These are phyloP conservation scores for Porites lutea DNA, from an alignment of 64 coral and sea anemone species.

Conservation along the genomic window DNA sequence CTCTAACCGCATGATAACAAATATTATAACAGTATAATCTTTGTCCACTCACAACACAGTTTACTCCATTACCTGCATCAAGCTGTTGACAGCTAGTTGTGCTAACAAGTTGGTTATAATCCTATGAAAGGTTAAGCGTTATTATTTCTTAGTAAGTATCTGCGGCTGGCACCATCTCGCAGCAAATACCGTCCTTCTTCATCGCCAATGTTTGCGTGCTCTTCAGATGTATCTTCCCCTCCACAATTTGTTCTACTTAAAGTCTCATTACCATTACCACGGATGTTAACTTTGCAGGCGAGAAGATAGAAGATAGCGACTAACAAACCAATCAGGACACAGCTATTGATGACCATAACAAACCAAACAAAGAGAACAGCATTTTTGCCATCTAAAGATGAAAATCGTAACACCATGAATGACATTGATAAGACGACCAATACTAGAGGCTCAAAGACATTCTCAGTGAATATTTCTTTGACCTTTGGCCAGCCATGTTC, in stretches of 20 bases:
- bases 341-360: neutral
- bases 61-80: too few species aligned
- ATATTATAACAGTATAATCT: too few species aligned
- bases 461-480: slow-evolving; percentile 21
- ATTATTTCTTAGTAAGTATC: too few species aligned
- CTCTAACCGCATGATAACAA: too few species aligned
- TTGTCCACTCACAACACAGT: too few species aligned
- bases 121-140: too few species aligned
- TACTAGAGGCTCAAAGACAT: neutral
- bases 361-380: neutral
- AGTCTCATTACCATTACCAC: neutral
- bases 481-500: neutral
- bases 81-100: too few species aligned
- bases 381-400: neutral
- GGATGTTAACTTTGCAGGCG: neutral
- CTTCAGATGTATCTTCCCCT: neutral
- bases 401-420: neutral
- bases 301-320: neutral
- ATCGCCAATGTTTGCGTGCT: neutral
- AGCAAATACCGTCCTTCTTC: neutral
- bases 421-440: neutral
- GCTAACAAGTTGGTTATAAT: too few species aligned
- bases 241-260: neutral
- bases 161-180: too few species aligned
- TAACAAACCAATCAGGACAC: slow-evolving; percentile 2